These are phyloP conservation scores for Brachypterus glaber DNA, from an alignment of 2,888 invertebrate genomes.

Conservation along the genomic window DNA sequence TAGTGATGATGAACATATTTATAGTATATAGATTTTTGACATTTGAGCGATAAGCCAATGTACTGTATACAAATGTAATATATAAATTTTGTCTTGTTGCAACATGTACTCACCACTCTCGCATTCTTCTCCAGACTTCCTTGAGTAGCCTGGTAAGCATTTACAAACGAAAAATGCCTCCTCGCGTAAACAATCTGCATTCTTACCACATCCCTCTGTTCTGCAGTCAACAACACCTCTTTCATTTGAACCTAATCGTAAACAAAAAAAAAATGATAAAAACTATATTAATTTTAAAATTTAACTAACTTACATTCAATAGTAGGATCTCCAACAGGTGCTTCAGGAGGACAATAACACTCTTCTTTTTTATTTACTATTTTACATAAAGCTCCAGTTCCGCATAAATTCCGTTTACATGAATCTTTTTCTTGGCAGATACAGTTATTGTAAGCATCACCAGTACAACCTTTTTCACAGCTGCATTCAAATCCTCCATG, in stretches of 20 bases:
- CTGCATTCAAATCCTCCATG: slow-evolving; percentile 66
- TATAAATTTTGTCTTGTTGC: slow-evolving; percentile 18
- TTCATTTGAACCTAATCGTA: slow-evolving; percentile 47
- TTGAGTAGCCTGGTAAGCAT: slow-evolving; percentile 66
- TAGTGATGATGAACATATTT: slow-evolving; percentile 26
- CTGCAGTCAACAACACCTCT: slow-evolving; percentile 65
- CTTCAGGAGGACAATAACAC: slow-evolving; percentile 76
- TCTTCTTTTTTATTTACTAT: slow-evolving; percentile 57
- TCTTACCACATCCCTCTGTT: slow-evolving; percentile 72
- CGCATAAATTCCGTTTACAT: slow-evolving; percentile 73
- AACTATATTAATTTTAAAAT: slow-evolving; percentile 27
- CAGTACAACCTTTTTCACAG: slow-evolving; percentile 70
- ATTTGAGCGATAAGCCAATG: slow-evolving; percentile 19
- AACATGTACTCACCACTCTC: slow-evolving; percentile 47
- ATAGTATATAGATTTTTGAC: slow-evolving; percentile 31
- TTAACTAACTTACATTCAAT: slow-evolving; percentile 63
- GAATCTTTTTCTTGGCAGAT: slow-evolving; percentile 64
- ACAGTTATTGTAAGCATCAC: slow-evolving; percentile 73
- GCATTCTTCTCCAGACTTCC: slow-evolving; percentile 64
- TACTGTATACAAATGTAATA: slow-evolving; percentile 21
- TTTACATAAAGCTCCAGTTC: slow-evolving; percentile 72
- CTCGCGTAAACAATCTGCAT: slow-evolving; percentile 79
- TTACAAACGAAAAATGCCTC: slow-evolving; percentile 75
- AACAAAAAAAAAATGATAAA: slow-evolving; percentile 1
- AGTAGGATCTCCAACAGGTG: slow-evolving; percentile 76